Evolutionary conservation across 2,888 invertebrate species (phyloP), one percentile per base, ranked within the genome.

Genomic region (Epistrophella euchroma): DNA sequence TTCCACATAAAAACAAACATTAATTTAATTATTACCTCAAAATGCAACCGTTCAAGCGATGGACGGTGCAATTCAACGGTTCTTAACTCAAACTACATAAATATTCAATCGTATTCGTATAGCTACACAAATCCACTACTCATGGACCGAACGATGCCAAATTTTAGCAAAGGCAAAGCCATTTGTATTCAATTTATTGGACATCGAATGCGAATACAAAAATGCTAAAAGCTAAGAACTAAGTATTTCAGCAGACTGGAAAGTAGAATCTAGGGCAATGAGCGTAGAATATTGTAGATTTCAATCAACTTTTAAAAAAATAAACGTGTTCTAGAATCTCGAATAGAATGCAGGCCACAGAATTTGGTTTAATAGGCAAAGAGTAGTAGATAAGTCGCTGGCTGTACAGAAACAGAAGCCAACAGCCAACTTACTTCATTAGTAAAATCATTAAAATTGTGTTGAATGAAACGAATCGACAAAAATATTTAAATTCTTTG

Each of bases 321-420:
- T 83, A 83, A 83, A 83, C 82, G 50, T 83, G 82, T 73, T 77
- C 82, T 83, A 77, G 82, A 77, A 83, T 70, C 68, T 83, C 45
- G 47, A 32, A 32, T 32, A 66, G 66, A 66, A 66, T 66, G 66
- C 66, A 66, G 66, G 66, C 45, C 66, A 66, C 19, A 32, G 13
- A 47, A 66, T 32, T 47, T 6, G 19, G 17, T 64, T 28, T 25
- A 64, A 47, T 45, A 13, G 64, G 13, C 32, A 40, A 9, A 71
- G 64, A 25, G 22, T 5, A 11, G 58, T 47, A 17, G 11, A 50
- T 17, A 15, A 35, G 17, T 32, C 13, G n/a, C n/a, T n/a, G n/a
- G n/a, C n/a, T n/a, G 2, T 3, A 43, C 17, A 45, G 32, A 37
- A 60, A 60, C 40, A 22, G 37, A 60, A 60, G 37, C 60, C 35